These are phyloP conservation scores for Macheiramphus alcinus DNA, from an alignment of 2,113 vertebrate species.

Conservation along the genomic window DNA sequence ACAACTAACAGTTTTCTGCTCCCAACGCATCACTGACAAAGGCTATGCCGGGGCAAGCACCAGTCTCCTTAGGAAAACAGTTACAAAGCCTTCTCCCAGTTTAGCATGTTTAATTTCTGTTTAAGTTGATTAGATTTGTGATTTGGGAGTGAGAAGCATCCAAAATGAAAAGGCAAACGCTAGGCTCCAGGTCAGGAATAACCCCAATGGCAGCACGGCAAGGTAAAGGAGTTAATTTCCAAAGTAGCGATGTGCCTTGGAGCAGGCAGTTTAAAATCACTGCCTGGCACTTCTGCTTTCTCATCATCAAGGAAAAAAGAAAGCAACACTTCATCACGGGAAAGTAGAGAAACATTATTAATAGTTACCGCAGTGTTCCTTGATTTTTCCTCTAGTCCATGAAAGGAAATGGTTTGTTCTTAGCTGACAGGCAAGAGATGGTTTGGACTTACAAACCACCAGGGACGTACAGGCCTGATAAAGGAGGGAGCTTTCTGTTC, in stretches of 20 bases:
- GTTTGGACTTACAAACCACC: background rate
- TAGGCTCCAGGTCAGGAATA: background rate
- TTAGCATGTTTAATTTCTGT: background rate
- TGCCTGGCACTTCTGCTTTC: background rate
- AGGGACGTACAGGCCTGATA: background rate
- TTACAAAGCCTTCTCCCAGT: background rate
- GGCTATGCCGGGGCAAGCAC: background rate
- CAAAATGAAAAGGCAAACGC: background rate
- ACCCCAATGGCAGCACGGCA: background rate
- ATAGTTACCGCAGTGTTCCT: background rate
- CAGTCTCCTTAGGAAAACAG: background rate
- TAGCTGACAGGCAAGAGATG: background rate
- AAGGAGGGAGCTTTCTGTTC: background rate
- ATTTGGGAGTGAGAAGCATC: background rate
- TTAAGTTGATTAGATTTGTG: conserved; percentile 2
- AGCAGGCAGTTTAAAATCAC: background rate
- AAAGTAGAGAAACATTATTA: background rate
- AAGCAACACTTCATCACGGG: background rate
- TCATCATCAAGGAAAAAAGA: background rate
- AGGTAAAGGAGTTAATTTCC: background rate
- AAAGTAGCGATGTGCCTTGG: background rate
- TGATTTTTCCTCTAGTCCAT: background rate
- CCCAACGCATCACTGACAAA: background rate
- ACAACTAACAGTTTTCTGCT: background rate
- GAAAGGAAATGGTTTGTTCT: background rate